Percentiles rank a stretch among this genome's conserved stretches.
Conservation (phyloP, 1,140 invertebrate genomes). For the Micrasema minimum region DNA sequence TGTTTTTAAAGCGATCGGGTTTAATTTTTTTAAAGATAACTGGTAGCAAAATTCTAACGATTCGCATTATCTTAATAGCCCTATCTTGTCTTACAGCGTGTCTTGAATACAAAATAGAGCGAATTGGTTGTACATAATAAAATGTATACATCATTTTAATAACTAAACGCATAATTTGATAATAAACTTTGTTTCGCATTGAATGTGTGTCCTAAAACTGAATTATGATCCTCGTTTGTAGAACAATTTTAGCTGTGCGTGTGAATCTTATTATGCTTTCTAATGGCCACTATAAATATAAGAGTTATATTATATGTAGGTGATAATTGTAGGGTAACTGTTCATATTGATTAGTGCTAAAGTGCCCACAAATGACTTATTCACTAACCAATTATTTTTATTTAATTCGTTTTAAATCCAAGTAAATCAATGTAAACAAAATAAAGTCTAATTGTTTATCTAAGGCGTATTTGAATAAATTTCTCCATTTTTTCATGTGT, state of each 20-base stretch:
- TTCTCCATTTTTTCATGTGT: no score
- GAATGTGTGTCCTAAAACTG: slow-evolving; percentile 11
- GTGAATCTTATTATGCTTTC: no score
- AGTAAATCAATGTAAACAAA: no score
- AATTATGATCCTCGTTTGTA: background rate
- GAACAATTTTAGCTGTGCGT: slow-evolving; percentile 24
- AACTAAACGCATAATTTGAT: slow-evolving; percentile 46
- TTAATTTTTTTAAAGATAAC: slow-evolving; percentile 1
- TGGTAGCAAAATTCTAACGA: slow-evolving; percentile 30
- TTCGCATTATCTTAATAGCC: slow-evolving; percentile 39
- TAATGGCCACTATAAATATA: no score
- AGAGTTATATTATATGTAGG: no score
- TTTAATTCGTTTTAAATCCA: no score
- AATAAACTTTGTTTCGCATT: slow-evolving; percentile 45
- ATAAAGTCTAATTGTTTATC: no score
- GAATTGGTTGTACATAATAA: slow-evolving; percentile 16
- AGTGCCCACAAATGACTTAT: no score
- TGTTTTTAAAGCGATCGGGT: slow-evolving; percentile 1
- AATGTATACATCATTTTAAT: slow-evolving; percentile 46
- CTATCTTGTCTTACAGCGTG: slow-evolving; percentile 24
- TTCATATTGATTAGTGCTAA: no score
- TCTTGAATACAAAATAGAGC: slow-evolving; percentile 33
- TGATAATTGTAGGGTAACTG: no score
- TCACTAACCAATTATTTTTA: no score
- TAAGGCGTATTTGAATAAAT: no score